A percentile compares a stretch with the other conserved stretches of the same genome.
Evolutionary conservation across 2,113 vertebrate genomes (phyloP).

Genomic region (Solenodon paradoxus): DNA sequence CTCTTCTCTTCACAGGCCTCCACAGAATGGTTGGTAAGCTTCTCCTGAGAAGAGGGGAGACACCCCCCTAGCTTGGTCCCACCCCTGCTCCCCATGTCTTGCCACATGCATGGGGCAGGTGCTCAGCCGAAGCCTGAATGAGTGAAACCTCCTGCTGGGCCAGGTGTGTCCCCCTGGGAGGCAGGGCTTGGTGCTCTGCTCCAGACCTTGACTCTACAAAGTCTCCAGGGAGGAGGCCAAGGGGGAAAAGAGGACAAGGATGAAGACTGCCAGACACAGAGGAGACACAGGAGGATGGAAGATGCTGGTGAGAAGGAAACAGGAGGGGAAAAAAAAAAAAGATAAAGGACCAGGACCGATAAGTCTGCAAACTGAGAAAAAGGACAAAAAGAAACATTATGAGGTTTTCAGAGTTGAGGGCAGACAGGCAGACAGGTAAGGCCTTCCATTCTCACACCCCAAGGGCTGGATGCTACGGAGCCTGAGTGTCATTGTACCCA

Average conservation of each 20-base stretch:
- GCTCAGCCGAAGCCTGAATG: neutral
- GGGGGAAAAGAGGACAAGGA: neutral
- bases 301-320: neutral
- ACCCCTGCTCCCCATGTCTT: accelerated
- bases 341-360: neutral
- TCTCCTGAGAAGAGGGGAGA: neutral
- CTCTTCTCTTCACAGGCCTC: neutral
- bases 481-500: neutral
- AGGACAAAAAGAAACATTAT: neutral
- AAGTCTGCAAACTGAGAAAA: neutral
- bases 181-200: no score
- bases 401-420: neutral
- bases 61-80: neutral
- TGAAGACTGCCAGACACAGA: neutral
- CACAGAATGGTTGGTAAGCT: neutral
- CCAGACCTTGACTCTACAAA: neutral
- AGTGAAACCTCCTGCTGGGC: accelerated
- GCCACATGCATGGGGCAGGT: neutral
- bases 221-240: neutral
- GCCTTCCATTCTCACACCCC: neutral
- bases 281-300: neutral
- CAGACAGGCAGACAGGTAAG: neutral
- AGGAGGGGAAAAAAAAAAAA: no score
- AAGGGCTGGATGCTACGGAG: neutral
- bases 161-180: no score